Percentiles rank a stretch among this genome's conserved stretches.
Evolutionary conservation across 1,140 invertebrate species (phyloP).

Genomic region (Macrocentrus cingulum): DNA sequence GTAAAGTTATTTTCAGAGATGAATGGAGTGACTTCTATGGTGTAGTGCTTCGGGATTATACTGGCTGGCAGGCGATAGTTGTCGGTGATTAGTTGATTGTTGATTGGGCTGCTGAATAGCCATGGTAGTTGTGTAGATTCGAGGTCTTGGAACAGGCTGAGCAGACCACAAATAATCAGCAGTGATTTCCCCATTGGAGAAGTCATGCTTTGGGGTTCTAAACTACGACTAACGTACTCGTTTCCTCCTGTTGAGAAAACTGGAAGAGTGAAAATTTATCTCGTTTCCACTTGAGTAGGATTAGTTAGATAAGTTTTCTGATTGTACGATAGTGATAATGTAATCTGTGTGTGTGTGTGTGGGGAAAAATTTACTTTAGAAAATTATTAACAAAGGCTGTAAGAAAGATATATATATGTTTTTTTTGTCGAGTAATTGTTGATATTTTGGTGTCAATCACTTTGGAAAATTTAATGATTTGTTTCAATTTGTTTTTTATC

Average conservation of each 20-base stretch:
- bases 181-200: background rate
- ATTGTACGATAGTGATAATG: background rate
- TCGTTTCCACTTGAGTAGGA: background rate
- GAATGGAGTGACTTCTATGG: slow-evolving; percentile 17
- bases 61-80: slow-evolving; percentile 35
- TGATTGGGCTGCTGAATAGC: background rate
- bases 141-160: background rate
- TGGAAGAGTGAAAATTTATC: background rate
- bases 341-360: background rate
- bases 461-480: too few species aligned
- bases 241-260: background rate
- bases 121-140: background rate
- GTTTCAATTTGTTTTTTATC: too few species aligned
- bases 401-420: too few species aligned
- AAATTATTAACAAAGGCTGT: too few species aligned
- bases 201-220: background rate
- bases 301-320: background rate
- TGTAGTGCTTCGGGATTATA: slow-evolving; percentile 36
- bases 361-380: too few species aligned
- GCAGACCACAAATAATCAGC: background rate
- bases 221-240: background rate
- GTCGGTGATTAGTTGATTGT: background rate
- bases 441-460: too few species aligned
- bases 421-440: too few species aligned
- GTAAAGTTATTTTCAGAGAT: slow-evolving; percentile 50